phyloP scores from a whole-genome alignment of 2,888 invertebrate genomes.

The Imbricaverruca yamaguchii region DNA sequence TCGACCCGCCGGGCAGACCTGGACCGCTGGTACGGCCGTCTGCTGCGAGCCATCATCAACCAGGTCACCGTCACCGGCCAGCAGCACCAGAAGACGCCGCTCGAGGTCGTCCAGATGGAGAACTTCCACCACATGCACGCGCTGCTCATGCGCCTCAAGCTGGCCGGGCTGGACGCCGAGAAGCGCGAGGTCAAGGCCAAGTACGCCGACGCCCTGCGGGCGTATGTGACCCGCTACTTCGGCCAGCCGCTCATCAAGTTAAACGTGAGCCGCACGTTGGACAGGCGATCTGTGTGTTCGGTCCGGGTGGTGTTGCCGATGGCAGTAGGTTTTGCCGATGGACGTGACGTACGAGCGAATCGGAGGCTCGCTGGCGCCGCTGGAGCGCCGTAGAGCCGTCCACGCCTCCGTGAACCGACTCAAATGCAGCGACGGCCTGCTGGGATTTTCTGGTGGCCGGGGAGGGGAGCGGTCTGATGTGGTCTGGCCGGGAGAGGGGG shows the following conservation, averaged over 20 bases:
- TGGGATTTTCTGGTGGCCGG: too few relatives aligned
- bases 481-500: too few relatives aligned
- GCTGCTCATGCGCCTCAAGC: conserved; percentile 77
- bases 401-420: too few relatives aligned
- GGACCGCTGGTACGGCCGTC: conserved; percentile 79
- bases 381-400: too few relatives aligned
- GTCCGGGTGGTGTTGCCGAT: too few relatives aligned
- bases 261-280: conserved; percentile 54
- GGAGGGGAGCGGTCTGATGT: too few relatives aligned
- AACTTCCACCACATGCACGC: conserved; percentile 92
- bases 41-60: conserved; percentile 75
- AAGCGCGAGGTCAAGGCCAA: conserved; percentile 83
- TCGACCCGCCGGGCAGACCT: conserved; percentile 81
- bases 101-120: conserved; percentile 85
- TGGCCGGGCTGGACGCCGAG: conserved; percentile 73
- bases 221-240: conserved; percentile 90
- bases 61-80: conserved; percentile 49
- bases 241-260: conserved; percentile 86
- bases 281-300: too few relatives aligned
- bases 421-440: too few relatives aligned
- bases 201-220: conserved; percentile 79
- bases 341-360: too few relatives aligned
- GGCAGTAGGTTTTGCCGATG: too few relatives aligned
- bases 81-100: conserved; percentile 84
- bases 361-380: too few relatives aligned